Percentiles rank a stretch among this genome's conserved stretches.
These are phyloP conservation scores for Ianthella basta DNA, from an alignment of 37 sponge, comb jelly and placozoan genomes.

Conservation along the genomic window DNA sequence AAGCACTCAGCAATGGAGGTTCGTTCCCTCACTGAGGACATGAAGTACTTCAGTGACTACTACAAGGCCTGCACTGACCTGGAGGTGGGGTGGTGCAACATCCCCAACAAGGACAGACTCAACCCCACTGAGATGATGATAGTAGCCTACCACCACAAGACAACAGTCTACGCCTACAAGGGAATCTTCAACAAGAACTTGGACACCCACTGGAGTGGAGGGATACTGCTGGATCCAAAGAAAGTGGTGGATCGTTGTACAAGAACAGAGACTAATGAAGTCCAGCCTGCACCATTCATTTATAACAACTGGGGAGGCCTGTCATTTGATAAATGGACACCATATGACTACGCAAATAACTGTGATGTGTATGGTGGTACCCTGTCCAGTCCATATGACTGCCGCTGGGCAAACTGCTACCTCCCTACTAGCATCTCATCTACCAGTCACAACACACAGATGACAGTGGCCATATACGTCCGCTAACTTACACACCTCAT, in stretches of 20 bases:
- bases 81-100: conserved; percentile 30
- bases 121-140: conserved; percentile 33
- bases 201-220: conserved; percentile 33
- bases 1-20: conserved; percentile 27
- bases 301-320: not conserved
- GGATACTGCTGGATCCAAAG: not conserved
- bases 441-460: not conserved
- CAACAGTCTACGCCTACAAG: conserved; percentile 15
- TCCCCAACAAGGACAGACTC: conserved; percentile 27
- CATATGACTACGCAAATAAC: not conserved
- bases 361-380: not conserved
- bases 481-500: too few relatives aligned
- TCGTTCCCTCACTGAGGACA: not conserved
- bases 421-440: not conserved
- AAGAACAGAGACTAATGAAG: not conserved
- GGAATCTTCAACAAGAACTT: conserved; percentile 23
- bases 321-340: conserved; percentile 19
- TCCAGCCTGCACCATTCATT: conserved; percentile 13
- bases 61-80: conserved; percentile 24
- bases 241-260: not conserved
- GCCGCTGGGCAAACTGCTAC: not conserved
- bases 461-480: conserved; percentile 11
- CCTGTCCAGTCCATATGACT: not conserved
- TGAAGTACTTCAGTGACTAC: conserved; percentile 21
- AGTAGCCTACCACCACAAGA: conserved; percentile 13